Base-by-base conservation (phyloP, 1,140 invertebrate genomes). In the Meloidogyne chitwoodi region DNA sequence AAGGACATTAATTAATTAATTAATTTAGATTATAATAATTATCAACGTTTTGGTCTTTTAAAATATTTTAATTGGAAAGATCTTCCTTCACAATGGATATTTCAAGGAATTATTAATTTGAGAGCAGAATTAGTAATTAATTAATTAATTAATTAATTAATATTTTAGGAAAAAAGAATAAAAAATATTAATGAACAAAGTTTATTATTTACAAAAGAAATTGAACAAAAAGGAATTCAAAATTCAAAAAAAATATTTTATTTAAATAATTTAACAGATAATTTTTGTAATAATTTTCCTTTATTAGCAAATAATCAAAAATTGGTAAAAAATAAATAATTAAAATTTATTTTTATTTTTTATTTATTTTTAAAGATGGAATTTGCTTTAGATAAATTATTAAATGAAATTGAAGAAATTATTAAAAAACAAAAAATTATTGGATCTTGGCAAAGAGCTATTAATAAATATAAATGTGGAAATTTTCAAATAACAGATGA, bases 271-370 rank as follows among this genome's bases (percentile, higher is more conserved):
- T 56, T 56, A 56, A 56, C 48, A n/a, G 19, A 44, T 16, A 38
- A 70, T 56, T n/a, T 70, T 6, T 70, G 68, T 61, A 4, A 70
- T 70, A 48, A 70, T 70, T 70, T 34, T 44, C 68, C 68, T 16
- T 70, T 34, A 34, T 44, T 44, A n/a, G 48, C 48, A n/a, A 8
- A 19, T 22, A n/a, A 56, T 56, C 2, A 4, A 56, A 56, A n/a
- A 6, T n/a, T 56, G 48, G 48, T 56, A 19, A 19, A 48, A 16
- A 19, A 19, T 1, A 48, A 48, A 19, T 1, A 19, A 8, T n/a
- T 56, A n/a, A 22, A 48, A 38, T 38, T 38, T 8, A 44, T 44
- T 44, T 44, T 16, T 16, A 44, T 44, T 44, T 44, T n/a, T n/a
- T n/a, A n/a, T n/a, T 44, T 16, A 12, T 12, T 31, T 27, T n/a